Percentiles rank a stretch among this genome's conserved stretches.
Evolutionary conservation across 2,888 invertebrate species (phyloP).

Genomic region (Sphaerophoria rueppellii): DNA sequence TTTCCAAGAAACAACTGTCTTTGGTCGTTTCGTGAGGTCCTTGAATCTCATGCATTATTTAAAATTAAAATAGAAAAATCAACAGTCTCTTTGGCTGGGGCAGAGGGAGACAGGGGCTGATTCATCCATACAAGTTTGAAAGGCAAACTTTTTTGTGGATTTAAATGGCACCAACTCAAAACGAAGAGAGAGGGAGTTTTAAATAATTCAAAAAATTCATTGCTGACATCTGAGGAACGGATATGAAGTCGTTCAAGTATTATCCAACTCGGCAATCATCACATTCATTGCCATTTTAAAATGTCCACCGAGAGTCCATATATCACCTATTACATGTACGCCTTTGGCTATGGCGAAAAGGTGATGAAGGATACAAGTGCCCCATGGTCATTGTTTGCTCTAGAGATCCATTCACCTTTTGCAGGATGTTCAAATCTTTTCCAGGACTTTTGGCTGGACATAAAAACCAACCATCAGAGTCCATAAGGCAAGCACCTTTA

Average conservation of each 20-base stretch:
- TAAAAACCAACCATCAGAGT: slow-evolving; percentile 33
- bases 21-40: slow-evolving; percentile 20
- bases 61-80: slow-evolving; percentile 67
- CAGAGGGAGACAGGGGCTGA: slow-evolving; percentile 6
- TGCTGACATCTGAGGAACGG: slow-evolving; percentile 20
- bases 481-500: slow-evolving; percentile 69
- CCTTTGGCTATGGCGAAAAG: neutral
- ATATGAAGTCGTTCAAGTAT: slow-evolving; percentile 52
- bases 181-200: slow-evolving; percentile 10
- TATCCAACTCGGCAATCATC: slow-evolving; percentile 57
- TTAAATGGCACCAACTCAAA: neutral
- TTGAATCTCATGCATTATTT: slow-evolving; percentile 71
- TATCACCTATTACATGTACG: slow-evolving; percentile 58
- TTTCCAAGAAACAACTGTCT: slow-evolving; percentile 2
- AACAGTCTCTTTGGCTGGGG: slow-evolving; percentile 32
- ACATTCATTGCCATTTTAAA: slow-evolving; percentile 57
- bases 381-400: slow-evolving; percentile 59
- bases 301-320: slow-evolving; percentile 16
- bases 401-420: slow-evolving; percentile 67
- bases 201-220: slow-evolving; percentile 67
- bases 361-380: neutral
- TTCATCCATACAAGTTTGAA: slow-evolving; percentile 37
- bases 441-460: slow-evolving; percentile 55
- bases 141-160: neutral
- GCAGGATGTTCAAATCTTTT: slow-evolving; percentile 51